Base-by-base conservation (phyloP, 2,113 vertebrate species). In the Probosciger aterrimus region DNA sequence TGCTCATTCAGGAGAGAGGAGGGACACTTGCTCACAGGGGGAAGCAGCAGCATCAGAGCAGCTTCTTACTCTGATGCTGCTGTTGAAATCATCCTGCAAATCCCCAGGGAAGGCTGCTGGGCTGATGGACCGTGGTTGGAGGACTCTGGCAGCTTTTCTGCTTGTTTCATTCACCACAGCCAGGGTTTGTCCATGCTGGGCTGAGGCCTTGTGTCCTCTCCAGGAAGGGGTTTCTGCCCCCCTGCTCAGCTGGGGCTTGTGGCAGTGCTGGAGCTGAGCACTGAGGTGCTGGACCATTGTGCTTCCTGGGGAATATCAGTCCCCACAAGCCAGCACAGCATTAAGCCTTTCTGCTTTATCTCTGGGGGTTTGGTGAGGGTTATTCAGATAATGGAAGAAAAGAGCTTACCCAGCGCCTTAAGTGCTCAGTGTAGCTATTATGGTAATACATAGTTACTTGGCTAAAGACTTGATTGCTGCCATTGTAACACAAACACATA, bases 381-480 rank as follows among this genome's bases (percentile, higher is more conserved):
- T 39, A 60, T 52, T 88, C 43, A 64, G 69, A 25, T 70, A 78
- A 92, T 64, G 47, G 86, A 55, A 84, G 47, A 23, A 43, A 49
- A 78, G 60, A 59, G 60, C 84, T 91, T 44, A 11, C 53, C 68
- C 79, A 37, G 64, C 0, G 53, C 74, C 37, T 44, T 14, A 41
- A 49, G 76, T 39, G 71, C 85, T 5, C 23, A 30, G 64, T 14
- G 67, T 14, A 35, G 88, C 85, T 62, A 59, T 92, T 82, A 82
- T 31, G 68, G 53, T 73, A 94, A 89, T 41, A 24, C 28, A 7
- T 15, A 23, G 7, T 78, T 57, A 33, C 46, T 85, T 69, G 94
- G 90, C 89, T 62, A 60, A 89, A 81, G 82, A 30, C 60, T 87
- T 37, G 73, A 82, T 87, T 74, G 80, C 88, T 93, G 92, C 43